phyloP scores from a whole-genome alignment of 2,113 vertebrate species.

The Circaetus cinerascens region DNA sequence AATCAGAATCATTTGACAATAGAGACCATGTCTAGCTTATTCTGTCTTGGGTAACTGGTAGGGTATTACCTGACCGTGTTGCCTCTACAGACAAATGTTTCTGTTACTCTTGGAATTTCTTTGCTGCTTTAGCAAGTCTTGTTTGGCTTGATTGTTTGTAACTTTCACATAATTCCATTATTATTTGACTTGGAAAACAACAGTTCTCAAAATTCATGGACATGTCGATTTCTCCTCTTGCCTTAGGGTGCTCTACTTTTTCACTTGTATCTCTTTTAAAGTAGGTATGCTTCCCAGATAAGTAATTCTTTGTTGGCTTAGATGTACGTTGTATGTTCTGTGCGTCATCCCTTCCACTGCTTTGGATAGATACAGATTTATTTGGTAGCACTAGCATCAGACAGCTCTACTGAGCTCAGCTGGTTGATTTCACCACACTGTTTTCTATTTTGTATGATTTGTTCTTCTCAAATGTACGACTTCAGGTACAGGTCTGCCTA shows the following conservation, averaged over 20 bases:
- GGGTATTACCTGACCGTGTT: background rate
- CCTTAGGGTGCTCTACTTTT: background rate
- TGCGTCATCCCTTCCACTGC: background rate
- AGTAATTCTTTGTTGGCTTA: background rate
- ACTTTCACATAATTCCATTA: background rate
- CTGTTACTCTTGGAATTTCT: background rate
- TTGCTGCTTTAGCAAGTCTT: background rate
- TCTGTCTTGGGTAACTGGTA: background rate
- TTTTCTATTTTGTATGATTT: background rate
- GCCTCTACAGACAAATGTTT: background rate
- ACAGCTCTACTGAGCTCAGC: background rate
- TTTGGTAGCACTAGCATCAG: background rate
- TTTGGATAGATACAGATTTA: background rate
- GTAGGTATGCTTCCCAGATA: background rate
- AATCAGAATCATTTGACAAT: rapidly evolving
- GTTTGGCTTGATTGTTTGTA: background rate
- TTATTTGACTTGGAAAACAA: background rate
- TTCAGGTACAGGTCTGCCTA: background rate
- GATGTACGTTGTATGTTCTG: rapidly evolving
- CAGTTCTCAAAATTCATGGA: background rate
- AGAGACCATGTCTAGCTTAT: background rate
- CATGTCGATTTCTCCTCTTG: background rate
- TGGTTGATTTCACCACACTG: background rate
- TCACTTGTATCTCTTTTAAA: background rate
- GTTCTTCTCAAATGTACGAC: background rate